Base-by-base conservation (phyloP, 2,888 invertebrate genomes). In the Sarcophaga subvicina region DNA sequence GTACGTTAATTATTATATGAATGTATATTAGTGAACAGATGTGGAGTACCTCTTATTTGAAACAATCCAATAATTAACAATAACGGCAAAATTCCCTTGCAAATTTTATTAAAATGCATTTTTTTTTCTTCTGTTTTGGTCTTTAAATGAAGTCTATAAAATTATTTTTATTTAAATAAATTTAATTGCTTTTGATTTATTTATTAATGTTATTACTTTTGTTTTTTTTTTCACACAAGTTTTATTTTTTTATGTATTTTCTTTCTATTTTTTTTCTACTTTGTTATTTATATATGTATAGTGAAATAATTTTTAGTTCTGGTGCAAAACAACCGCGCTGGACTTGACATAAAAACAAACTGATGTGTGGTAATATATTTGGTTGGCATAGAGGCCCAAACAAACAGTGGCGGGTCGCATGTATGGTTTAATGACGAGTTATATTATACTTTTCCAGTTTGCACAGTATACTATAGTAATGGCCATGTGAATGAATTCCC, bases 301-400 rank as follows among this genome's bases (percentile, higher is more conserved):
- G 60, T 37, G 67, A 69, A 54, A 54, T 4, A 10, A 66, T 70
- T 71, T 75, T 76, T 45, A 72, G 27, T 69, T 83, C 45, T 80
- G 78, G 76, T 80, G 84, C 80, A 87, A 84, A 82, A 81, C 78
- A 87, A 87, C 87, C 84, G 80, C 87, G 84, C 87, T 87, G 87
- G 87, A 87, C 87, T 87, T 87, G 87, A 87, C 87, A 87, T 87
- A 87, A 87, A 87, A 76, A 87, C 79, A 87, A 87, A 87, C 87
- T 87, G 84, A 87, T 87, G 81, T 84, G 75, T 69, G 87, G 81
- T 71, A 79, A 84, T 82, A 79, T 71, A 75, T 76, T 87, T 76
- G 84, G 69, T 64, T 79, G 80, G 67, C 76, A 80, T 81, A 76
- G 72, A 81, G 64, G 78, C 83, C 79, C 86, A 87, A 84, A 87